phyloP scores from a whole-genome alignment of 30 jellyfish, hydroid and myxozoan species.

The Rhopilema esculentum region DNA sequence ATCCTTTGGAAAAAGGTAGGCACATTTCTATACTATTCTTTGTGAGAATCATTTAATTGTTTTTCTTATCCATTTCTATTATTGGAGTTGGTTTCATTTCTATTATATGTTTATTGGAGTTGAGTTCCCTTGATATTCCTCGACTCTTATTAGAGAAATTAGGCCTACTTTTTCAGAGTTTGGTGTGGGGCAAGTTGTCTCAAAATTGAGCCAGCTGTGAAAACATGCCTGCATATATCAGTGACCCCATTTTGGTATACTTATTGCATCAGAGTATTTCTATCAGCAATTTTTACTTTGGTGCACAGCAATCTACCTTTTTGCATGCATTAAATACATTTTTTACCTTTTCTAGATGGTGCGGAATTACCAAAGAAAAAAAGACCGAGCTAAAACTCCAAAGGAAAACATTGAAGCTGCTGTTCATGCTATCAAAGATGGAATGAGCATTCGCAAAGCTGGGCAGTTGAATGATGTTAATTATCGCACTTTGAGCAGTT shows the following conservation, averaged over 20 bases:
- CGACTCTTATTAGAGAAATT: neutral
- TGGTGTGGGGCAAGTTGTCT: constrained; percentile 24
- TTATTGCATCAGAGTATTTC: neutral
- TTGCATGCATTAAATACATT: neutral
- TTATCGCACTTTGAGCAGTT: neutral
- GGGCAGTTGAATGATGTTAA: constrained; percentile 2
- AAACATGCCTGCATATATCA: neutral
- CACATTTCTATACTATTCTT: too few species aligned
- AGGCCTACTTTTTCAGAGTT: neutral
- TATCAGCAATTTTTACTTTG: neutral
- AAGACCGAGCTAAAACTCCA: constrained; percentile 9
- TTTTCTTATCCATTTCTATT: too few species aligned
- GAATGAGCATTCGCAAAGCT: constrained; percentile 23
- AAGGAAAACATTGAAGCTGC: constrained; percentile 40
- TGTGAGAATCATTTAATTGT: too few species aligned
- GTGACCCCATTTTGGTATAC: neutral
- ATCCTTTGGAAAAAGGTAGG: neutral
- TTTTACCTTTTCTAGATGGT: constrained; percentile 8
- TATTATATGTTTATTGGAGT: neutral
- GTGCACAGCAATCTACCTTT: neutral
- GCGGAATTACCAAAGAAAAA: constrained; percentile 55
- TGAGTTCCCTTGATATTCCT: neutral
- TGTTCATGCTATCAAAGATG: neutral
- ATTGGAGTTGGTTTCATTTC: too few species aligned
- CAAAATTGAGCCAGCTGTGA: neutral